Evolutionary conservation across 2,797 vertebrate genomes (phyloP), one percentile per base, ranked within the genome.

Genomic region (Pangasius sanitwongsei): DNA sequence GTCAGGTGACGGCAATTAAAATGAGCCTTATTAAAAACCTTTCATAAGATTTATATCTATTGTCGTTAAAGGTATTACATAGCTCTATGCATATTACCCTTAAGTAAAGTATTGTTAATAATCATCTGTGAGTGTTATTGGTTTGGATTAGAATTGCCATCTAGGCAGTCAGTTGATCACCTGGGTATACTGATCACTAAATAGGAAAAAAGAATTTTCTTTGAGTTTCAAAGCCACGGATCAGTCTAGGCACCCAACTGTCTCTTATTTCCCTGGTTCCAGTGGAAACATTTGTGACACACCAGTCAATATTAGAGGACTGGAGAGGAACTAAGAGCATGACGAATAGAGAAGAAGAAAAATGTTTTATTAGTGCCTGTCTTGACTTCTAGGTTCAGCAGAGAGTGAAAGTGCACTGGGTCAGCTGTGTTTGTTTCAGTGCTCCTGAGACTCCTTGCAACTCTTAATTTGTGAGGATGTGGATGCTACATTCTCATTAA

Each of bases 251-350:
- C 25, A 9, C 31, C 34, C 20, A 34, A 55, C 50, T 20, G 28
- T 55, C 28, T 55, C 75, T 31, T 77, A 50, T 77, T 50, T 81
- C 50, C 50, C 28, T 69, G 4, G 44, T 44, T 87, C 50, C 87
- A 61, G 6, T 34, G 28, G 37, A 70, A 74, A 69, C 37, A 28
- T 74, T 72, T 75, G 67, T 80, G 50, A 80, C n/a, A 48, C 4
- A 48, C 18, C 70, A 31, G 16, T 53, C 55, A 20, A 48, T 48
- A 59, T 34, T 83, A 41, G 37, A 61, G 65, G 20, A 86, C 78
- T 72, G 84, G 81, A 87, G 44, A 25, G 59, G 61, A 37, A n/a
- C 74, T 67, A 61, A 44, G 18, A 65, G 72, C 61, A 55, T 83
- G 55, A 50, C 80, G 44, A 48, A 8, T 48, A 48, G 44, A 48